These are phyloP conservation scores for Cosmorhoe ocellata DNA, from an alignment of 2,888 invertebrate genomes.

Conservation along the genomic window DNA sequence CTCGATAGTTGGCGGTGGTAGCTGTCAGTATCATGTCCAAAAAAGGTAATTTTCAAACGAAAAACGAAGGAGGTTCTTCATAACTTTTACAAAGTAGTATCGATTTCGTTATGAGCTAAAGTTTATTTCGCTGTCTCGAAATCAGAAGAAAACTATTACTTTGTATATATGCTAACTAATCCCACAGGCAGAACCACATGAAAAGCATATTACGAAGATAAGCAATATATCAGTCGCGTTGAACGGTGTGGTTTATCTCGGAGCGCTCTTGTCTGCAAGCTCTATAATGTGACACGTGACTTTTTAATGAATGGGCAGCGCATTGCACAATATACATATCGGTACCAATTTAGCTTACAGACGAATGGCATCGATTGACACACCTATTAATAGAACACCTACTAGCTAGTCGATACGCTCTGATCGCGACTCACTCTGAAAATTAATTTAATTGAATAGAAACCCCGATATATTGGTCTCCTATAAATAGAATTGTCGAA, in stretches of 20 bases:
- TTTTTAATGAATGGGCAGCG: slow-evolving; percentile 54
- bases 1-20: no score
- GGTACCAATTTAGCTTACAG: slow-evolving; percentile 53
- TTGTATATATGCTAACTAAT: no score
- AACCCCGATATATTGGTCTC: background rate
- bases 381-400: slow-evolving; percentile 59
- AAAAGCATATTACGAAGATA: slow-evolving; percentile 1
- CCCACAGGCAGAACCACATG: slow-evolving; percentile 10
- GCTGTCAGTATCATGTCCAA: no score
- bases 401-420: slow-evolving; percentile 28
- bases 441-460: no score
- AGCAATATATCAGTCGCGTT: slow-evolving; percentile 13
- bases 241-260: slow-evolving; percentile 19
- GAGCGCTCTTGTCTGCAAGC: slow-evolving; percentile 32
- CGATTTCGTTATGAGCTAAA: no score
- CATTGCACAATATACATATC: slow-evolving; percentile 56
- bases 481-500: background rate
- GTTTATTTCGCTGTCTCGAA: no score
- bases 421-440: no score
- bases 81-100: no score
- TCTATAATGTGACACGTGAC: slow-evolving; percentile 40
- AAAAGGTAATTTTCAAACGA: no score
- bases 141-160: no score
- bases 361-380: slow-evolving; percentile 64
- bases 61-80: no score